Evolutionary conservation across 2,797 vertebrate species (phyloP).

Genomic region (Esox masquinongy): DNA sequence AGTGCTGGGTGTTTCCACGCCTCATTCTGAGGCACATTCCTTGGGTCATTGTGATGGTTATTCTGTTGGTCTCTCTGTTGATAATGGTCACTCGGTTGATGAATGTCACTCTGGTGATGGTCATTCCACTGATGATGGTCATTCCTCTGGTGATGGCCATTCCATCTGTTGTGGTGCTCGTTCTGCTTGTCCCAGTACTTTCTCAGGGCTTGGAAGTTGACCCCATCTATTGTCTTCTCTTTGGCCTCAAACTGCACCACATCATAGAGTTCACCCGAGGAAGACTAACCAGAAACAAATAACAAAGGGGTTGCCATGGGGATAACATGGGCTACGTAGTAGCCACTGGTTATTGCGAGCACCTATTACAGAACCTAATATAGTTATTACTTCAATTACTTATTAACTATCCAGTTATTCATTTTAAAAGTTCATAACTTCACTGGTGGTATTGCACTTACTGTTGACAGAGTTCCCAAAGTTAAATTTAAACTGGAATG

Average conservation of each 20-base stretch:
- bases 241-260: conserved; percentile 56
- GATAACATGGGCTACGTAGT: no score
- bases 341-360: no score
- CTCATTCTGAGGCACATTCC: conserved; percentile 13
- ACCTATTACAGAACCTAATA: no score
- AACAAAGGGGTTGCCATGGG: neutral
- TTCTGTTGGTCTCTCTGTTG: neutral
- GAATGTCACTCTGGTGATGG: neutral
- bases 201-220: conserved; percentile 67
- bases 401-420: no score
- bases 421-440: no score
- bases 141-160: neutral
- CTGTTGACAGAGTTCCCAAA: no score
- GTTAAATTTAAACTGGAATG: no score
- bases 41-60: conserved; percentile 8
- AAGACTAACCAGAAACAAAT: conserved; percentile 47
- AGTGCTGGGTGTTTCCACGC: neutral
- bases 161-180: neutral
- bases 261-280: conserved; percentile 70
- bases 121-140: neutral
- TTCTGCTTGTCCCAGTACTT: conserved; percentile 58
- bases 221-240: conserved; percentile 19
- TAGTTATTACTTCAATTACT: no score
- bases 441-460: no score
- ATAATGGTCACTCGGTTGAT: neutral